Evolutionary conservation across 2,888 invertebrate genomes (phyloP).

Genomic region (Galeruca laticollis): DNA sequence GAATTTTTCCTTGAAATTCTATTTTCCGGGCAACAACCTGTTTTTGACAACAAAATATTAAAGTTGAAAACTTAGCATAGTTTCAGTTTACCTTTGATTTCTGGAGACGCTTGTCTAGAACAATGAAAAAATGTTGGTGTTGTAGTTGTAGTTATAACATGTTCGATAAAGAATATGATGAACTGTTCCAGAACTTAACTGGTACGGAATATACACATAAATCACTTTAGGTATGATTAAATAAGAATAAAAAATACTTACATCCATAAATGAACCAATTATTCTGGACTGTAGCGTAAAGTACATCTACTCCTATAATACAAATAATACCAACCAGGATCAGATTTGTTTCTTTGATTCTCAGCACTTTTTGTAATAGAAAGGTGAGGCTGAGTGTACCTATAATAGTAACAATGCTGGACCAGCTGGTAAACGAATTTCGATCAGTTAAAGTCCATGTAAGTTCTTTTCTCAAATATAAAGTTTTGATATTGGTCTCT

Average conservation of each 20-base stretch:
- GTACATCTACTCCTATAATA: not conserved
- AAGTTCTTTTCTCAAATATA: conserved; percentile 9
- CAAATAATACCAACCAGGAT: not conserved
- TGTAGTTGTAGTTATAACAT: too few relatives aligned
- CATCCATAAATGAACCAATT: conserved; percentile 10
- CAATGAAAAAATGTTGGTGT: too few relatives aligned
- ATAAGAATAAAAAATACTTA: conserved; percentile 18
- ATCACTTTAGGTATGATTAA: too few relatives aligned
- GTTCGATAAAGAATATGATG: too few relatives aligned
- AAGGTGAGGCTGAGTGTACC: conserved; percentile 1
- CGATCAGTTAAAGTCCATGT: conserved; percentile 8
- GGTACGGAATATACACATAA: too few relatives aligned
- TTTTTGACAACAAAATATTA: too few relatives aligned
- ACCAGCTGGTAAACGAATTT: conserved; percentile 8
- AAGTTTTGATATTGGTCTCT: conserved; percentile 8
- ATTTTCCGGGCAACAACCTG: too few relatives aligned
- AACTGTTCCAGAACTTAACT: too few relatives aligned
- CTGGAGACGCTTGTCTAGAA: too few relatives aligned
- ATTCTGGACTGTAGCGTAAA: not conserved
- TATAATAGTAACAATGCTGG: not conserved
- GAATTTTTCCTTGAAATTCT: too few relatives aligned
- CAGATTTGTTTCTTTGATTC: conserved; percentile 5
- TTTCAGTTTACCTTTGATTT: too few relatives aligned
- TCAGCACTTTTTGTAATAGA: conserved; percentile 10
- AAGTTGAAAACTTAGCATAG: too few relatives aligned